phyloP scores from a whole-genome alignment of 1,140 invertebrate species.

The Vollenhovia emeryi region DNA sequence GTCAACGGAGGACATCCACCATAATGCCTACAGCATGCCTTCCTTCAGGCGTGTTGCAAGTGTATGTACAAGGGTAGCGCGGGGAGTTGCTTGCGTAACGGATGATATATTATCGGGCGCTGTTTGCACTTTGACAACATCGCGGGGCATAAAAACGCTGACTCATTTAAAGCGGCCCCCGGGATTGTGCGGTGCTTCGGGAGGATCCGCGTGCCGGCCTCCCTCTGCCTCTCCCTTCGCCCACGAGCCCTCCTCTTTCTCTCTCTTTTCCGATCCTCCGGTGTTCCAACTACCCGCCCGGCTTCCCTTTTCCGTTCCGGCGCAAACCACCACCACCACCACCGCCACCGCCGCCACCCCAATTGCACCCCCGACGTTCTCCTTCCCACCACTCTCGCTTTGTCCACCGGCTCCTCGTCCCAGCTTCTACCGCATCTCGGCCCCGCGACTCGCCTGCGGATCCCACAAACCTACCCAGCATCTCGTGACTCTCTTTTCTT shows the following conservation, averaged over 20 bases:
- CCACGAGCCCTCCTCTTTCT: constrained; percentile 57
- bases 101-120: constrained; percentile 85
- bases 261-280: constrained; percentile 63
- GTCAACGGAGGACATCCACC: constrained; percentile 20
- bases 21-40: constrained; percentile 46
- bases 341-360: neutral
- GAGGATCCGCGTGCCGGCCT: constrained; percentile 78
- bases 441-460: constrained; percentile 42
- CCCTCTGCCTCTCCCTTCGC: constrained; percentile 52
- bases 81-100: constrained; percentile 77
- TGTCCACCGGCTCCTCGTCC: constrained; percentile 63
- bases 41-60: constrained; percentile 49
- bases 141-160: constrained; percentile 86
- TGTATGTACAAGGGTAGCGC: constrained; percentile 47
- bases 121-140: constrained; percentile 86
- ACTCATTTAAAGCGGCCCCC: constrained; percentile 86
- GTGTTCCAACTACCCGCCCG: constrained; percentile 67
- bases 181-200: constrained; percentile 81
- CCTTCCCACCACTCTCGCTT: constrained; percentile 55
- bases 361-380: constrained; percentile 66
- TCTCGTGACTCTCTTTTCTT: constrained; percentile 82
- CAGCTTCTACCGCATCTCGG: constrained; percentile 45
- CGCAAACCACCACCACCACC: constrained; percentile 30
- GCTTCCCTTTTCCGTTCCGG: constrained; percentile 57
- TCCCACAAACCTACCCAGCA: constrained; percentile 59